phyloP scores from a whole-genome alignment of 2,113 vertebrate genomes.

The Sturnus vulgaris region DNA sequence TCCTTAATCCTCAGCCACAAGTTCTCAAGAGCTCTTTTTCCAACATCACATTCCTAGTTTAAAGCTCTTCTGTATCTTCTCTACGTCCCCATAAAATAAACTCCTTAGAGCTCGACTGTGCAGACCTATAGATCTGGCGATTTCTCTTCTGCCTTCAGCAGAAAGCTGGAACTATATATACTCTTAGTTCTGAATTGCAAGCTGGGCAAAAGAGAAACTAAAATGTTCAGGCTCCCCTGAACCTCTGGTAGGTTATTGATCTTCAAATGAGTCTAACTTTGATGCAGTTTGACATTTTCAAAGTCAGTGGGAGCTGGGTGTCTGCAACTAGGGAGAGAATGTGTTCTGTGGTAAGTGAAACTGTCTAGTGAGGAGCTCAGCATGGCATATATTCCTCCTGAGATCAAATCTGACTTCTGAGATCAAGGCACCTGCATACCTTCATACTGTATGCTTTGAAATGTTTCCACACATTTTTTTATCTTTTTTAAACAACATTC shows the following conservation, averaged over 20 bases:
- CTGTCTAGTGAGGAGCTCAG: not conserved
- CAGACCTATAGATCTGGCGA: not conserved
- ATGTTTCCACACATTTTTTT: not conserved
- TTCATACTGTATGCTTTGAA: not conserved
- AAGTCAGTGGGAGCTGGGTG: not conserved
- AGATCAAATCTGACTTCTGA: not conserved
- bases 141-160: not conserved
- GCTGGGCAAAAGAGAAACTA: not conserved
- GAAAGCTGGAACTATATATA: not conserved
- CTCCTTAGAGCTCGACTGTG: not conserved
- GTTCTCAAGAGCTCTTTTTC: not conserved
- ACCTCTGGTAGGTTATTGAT: slow-evolving; percentile 4
- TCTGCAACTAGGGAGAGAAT: not conserved
- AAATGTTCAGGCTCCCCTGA: not conserved
- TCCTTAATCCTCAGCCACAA: not conserved
- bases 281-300: slow-evolving; percentile 52
- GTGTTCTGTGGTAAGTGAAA: not conserved
- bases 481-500: not conserved
- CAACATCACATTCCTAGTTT: not conserved
- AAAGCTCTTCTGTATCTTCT: not conserved
- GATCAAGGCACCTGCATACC: not conserved
- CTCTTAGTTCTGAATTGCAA: not conserved
- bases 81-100: not conserved
- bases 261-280: slow-evolving; percentile 43
- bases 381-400: not conserved